phyloP scores from a whole-genome alignment of 1,140 invertebrate species.

The Spodoptera litura region DNA sequence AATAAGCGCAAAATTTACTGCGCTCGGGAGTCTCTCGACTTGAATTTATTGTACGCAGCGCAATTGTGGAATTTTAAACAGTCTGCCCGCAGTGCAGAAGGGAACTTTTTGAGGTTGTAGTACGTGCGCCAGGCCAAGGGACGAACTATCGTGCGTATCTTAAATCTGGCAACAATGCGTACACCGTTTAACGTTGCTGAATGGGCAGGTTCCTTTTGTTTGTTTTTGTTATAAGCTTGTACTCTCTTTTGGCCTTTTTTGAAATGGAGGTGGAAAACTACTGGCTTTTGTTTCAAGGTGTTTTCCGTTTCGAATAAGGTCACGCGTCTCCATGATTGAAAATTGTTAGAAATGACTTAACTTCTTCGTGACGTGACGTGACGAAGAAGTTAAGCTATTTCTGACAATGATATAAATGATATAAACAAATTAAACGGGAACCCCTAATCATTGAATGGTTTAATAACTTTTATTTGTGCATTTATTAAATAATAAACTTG shows the following conservation, averaged over 20 bases:
- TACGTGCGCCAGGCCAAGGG: conserved; percentile 24
- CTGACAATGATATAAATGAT: too few relatives aligned
- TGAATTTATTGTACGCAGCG: conserved; percentile 73
- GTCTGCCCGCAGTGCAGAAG: conserved; percentile 46
- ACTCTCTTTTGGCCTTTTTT: background rate
- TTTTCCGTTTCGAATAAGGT: too few relatives aligned
- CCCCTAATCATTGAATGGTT: too few relatives aligned
- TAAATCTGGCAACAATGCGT: conserved; percentile 33
- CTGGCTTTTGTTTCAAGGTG: too few relatives aligned
- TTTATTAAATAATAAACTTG: too few relatives aligned
- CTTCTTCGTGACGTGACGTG: too few relatives aligned
- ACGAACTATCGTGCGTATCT: conserved; percentile 39
- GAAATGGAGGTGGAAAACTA: too few relatives aligned
- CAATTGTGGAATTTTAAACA: conserved; percentile 73
- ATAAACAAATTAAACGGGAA: too few relatives aligned
- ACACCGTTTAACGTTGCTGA: background rate
- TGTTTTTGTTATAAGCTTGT: background rate
- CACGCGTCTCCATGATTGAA: too few relatives aligned
- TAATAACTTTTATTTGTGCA: too few relatives aligned
- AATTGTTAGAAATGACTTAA: too few relatives aligned
- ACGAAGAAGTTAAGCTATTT: too few relatives aligned
- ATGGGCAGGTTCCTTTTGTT: background rate
- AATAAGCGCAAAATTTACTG: conserved; percentile 71
- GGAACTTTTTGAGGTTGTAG: conserved; percentile 34
- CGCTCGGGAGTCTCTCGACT: conserved; percentile 59